Evolutionary conservation across 2,113 vertebrate genomes (phyloP).

Genomic region (Xerus inauris): DNA sequence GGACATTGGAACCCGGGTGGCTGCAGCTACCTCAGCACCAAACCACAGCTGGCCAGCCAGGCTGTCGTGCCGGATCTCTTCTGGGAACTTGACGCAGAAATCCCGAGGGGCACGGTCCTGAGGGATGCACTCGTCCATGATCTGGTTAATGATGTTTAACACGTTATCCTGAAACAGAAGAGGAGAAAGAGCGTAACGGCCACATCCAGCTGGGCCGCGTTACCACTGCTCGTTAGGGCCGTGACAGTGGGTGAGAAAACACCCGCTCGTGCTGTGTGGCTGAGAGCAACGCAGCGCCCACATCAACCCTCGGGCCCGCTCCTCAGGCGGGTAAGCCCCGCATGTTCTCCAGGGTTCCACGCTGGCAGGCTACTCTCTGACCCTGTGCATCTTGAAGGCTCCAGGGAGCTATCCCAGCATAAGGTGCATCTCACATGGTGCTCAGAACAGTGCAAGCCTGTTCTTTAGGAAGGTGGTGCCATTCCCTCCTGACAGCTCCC

Average conservation of each 20-base stretch:
- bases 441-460: accelerated
- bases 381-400: too few species aligned
- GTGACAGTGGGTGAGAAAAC: accelerated
- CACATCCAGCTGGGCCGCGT: accelerated
- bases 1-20: accelerated
- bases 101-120: conserved; percentile 95
- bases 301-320: too few species aligned
- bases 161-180: conserved; percentile 93
- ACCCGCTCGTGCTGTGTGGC: accelerated
- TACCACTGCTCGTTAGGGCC: not conserved
- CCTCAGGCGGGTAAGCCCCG: not conserved
- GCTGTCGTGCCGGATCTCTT: conserved; percentile 99
- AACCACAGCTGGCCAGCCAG: conserved; percentile 99
- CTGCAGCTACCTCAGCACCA: conserved; percentile 93
- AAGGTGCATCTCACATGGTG: accelerated
- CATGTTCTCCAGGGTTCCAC: not conserved
- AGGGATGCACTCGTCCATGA: conserved; percentile 99
- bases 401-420: not conserved
- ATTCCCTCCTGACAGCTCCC: not conserved
- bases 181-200: accelerated
- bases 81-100: conserved; percentile 98
- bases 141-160: conserved; percentile 97
- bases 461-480: too few species aligned
- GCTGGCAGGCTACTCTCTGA: not conserved
- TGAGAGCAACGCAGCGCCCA: accelerated